Percentiles rank a stretch among this genome's conserved stretches.
Conservation (phyloP, 2,888 invertebrate species). For the Clusia tigrina region DNA sequence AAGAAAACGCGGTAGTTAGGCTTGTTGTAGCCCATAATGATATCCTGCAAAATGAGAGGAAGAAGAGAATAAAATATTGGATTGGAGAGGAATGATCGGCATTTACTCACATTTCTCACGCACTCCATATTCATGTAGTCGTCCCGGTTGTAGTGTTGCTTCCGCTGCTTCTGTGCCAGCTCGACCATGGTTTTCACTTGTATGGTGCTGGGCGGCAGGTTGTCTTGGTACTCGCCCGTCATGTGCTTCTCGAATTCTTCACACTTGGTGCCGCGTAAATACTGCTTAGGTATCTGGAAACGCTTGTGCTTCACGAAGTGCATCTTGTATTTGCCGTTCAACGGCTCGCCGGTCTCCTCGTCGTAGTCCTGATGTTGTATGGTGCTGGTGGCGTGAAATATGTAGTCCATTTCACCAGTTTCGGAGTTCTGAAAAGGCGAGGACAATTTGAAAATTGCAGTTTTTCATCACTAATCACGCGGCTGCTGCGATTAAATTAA, state of each 20-base stretch:
- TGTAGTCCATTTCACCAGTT: constrained; percentile 59
- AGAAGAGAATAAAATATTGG: neutral
- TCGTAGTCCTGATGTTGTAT: constrained; percentile 51
- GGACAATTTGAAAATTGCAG: no score
- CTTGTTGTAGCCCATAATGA: constrained; percentile 59
- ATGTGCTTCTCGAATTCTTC: constrained; percentile 50
- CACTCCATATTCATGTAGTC: constrained; percentile 59
- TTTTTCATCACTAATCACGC: no score
- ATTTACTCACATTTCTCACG: constrained; percentile 52
- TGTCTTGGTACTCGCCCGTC: constrained; percentile 40
- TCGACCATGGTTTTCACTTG: constrained; percentile 32
- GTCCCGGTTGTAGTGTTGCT: constrained; percentile 49
- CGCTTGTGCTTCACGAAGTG: constrained; percentile 57
- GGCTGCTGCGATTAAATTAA: no score
- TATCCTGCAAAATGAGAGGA: constrained; percentile 54
- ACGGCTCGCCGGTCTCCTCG: constrained; percentile 62
- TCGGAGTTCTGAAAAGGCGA: constrained; percentile 60
- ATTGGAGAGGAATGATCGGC: neutral
- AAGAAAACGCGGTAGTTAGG: constrained; percentile 68
- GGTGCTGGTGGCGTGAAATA: constrained; percentile 44
- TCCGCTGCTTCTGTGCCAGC: constrained; percentile 22
- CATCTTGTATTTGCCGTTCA: constrained; percentile 52
- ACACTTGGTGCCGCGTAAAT: constrained; percentile 49
- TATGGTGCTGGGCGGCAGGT: constrained; percentile 30
- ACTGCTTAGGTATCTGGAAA: constrained; percentile 60